Base-by-base conservation (phyloP, 2,888 invertebrate genomes). In the Uropetala carovei region DNA sequence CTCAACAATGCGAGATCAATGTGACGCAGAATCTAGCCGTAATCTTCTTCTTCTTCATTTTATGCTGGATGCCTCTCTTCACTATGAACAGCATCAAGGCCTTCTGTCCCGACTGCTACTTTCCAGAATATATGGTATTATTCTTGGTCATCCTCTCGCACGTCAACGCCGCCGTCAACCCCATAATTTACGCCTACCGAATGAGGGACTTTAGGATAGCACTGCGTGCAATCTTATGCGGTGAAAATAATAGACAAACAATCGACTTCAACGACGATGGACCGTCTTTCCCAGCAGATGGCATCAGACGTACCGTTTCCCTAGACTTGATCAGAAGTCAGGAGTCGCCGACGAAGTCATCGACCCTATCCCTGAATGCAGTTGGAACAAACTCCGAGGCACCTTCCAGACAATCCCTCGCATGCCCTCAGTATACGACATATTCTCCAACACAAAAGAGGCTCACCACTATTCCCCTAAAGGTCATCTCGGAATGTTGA, bases 21-120 rank as follows among this genome's bases (percentile, higher is more conserved):
- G 98, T 98, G 13, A 98, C 98, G 4, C 98, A 98, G 95, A 99
- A 98, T 95, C 96, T 99, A 18, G 97, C 98, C 92, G 97, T 99
- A 94, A 98, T 99, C 93, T 99, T 99, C 13, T 96, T 98, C 92
- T 98, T 99, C 95, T 99, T 99, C 95, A 98, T 99, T 95, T 96
- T 99, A 93, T 99, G 99, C 95, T 99, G 99, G 99, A 98, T 98
- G 93, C 98, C 99, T 0, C 96, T 99, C 22, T 99, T 99, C 95
- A 98, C 99, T 84, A 97, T 99, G 94, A 99, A 99, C 95, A 98
- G 98, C 94, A 96, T 98, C 92, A 97, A 98, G 94, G 98, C 98
- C 0, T 98, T 98, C 95, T 97, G 97, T 94, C 96, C 96, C 0
- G 95, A 96, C 57, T 97, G 98, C 94, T 95, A 96, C 93, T 97